Base-by-base conservation (phyloP, 2,113 vertebrate genomes). In the Meles meles region DNA sequence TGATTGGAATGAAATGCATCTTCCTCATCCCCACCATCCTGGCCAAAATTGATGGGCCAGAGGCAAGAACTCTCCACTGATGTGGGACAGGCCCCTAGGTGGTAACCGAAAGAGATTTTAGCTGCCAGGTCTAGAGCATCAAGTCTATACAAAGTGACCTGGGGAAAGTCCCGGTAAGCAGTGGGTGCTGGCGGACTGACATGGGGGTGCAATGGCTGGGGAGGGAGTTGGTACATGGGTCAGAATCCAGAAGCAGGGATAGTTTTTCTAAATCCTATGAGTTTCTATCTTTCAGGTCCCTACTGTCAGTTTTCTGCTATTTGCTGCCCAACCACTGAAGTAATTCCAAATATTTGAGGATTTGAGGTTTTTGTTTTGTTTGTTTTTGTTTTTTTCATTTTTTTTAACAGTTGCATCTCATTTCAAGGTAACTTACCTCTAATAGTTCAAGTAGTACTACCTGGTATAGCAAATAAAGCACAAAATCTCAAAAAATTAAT, bases 171-270 rank as follows among this genome's bases (percentile, higher is more conserved):
- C 25, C 57, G 29, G 25, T 71, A 31, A 67, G 27, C 27, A 57
- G 17, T 76, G 49, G 47, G 25, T 29, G 20, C n/a, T 18, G n/a
- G 39, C 59, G 39, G 42, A 31, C 14, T 49, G 23, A 77, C 9
- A 17, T 0, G 10, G 2, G 14, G 31, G 14, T 18, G 2, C 42
- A 4, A 3, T 25, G 5, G 1, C 13, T 10, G 23, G 18, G 20
- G 14, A 42, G 12, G 4, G 34, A 47, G 27, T 49, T 44, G 31
- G 9, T 15, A 39, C 71, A 72, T 13, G 17, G 0, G 2, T 77
- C 9, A 81, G 76, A 87, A 84, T 49, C 21, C 42, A 49, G 25
- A 20, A 67, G 11, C 20, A 80, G 17, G 57, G 6, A 34, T 15
- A 31, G 5, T 5, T 84, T 90, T 84, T 25, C 14, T 42, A 96